Base-by-base conservation (phyloP, 2,888 invertebrate genomes). In the Homarus gammarus region DNA sequence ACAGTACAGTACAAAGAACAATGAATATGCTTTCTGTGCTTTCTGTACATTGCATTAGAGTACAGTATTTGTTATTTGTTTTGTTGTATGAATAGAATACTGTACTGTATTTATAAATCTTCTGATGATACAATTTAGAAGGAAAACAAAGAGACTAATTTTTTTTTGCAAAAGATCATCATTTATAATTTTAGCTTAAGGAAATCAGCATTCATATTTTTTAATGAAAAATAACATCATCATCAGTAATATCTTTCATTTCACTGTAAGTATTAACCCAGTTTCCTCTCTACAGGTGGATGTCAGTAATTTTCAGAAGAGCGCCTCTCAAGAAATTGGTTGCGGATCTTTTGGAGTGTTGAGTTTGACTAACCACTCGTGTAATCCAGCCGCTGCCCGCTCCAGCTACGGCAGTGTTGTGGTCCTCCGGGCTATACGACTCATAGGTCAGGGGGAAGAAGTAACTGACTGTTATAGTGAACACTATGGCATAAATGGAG, bases 291-390 rank as follows among this genome's bases (percentile, higher is more conserved):
- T 86, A 40, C 88, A 89, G 88, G 70, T 89, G 18, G 49, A 78
- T 77, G 84, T 77, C 22, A 78, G 49, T 64, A 70, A 72, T 49
- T 84, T 64, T n/a, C 88, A 87, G 31, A 36, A 75, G 44, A 90
- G 91, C 64, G 22, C 33, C 22, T 77, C 81, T 31, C 64, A 90
- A 72, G 91, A 91, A 70, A 82, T 91, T 44, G 91, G 91, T 18
- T 84, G 83, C 36, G 87, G 84, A 68, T 87, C 91, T 12, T 91
- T 82, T 40, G 90, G 91, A 49, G 90, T 90, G n/a, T 56, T 91
- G 79, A 91, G 91, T 40, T 73, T 91, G 10, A 90, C 90, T 44
- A 91, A 91, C 82, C 91, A 91, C 61, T 90, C 90, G 5, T 91
- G 91, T 44, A 86, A 90, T 40, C 91, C 91, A 68, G 44, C 84